Base-by-base conservation (phyloP, 2,113 vertebrate genomes). In the Greenwoodochromis staneri region DNA sequence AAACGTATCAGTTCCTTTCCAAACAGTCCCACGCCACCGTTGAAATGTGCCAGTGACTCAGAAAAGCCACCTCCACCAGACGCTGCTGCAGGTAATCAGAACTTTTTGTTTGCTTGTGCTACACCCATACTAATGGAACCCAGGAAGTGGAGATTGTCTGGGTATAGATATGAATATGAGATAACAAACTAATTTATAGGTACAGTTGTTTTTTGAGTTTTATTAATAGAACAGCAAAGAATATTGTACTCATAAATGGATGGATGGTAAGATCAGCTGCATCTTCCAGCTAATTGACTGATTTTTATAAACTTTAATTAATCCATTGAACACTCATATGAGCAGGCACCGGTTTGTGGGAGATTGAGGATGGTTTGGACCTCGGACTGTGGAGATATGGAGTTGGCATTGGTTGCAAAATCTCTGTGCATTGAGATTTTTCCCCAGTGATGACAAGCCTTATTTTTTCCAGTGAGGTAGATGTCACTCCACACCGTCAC, bases 11-110 rank as follows among this genome's bases (percentile, higher is more conserved):
- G 27, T 55, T 31, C 54, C 21, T 85, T 16, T 47, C 38, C 51
- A 11, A 51, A 80, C 6, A 53, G 5, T 24, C 10, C 12, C 31
- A 3, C 7, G 17, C 73, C 84, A 69, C 16, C 27, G 13, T 54
- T 45, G 45, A 49, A 78, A 31, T 31, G 71, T 78, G 71, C 10
- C 69, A 49, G 69, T 84, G 57, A 73, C n/a, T 53, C 82, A 31
- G 61, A 78, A 51, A 19, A 73, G 21, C 11, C 49, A 27, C 0
- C 54, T 6, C 24, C 14, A 5, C 16, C 2, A 4, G 81, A 87
- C 2, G 10, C 21, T 27, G 27, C 6, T 73, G 13, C 91, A 90
- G 93, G 94, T 95, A 86, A 73, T 17, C 71, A 19, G 0, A 76
- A 17, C 9, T 2, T 84, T 19, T 17, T 14, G 4, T 84, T 53